A percentile compares a stretch with the other conserved stretches of the same genome.
Evolutionary conservation across 2,797 vertebrate species (phyloP).

Genomic region (Platalea minor): DNA sequence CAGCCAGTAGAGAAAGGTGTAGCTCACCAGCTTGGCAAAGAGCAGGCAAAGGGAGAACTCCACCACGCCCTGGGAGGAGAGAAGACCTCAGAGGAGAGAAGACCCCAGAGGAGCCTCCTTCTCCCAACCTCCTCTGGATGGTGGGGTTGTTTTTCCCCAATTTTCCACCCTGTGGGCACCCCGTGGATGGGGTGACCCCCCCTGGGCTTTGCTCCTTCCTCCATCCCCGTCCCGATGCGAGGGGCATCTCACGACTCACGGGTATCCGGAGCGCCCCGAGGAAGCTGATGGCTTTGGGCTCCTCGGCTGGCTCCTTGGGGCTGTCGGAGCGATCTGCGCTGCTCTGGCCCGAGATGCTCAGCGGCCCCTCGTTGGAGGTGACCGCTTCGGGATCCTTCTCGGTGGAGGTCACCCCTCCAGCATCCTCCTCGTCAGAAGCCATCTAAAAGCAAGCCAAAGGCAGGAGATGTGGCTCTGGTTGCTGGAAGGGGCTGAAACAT

Average conservation of each 20-base stretch:
- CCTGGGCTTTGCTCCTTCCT: background rate
- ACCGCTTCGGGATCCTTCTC: conserved; percentile 39
- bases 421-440: background rate
- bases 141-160: background rate
- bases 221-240: fast-evolving
- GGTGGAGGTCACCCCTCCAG: conserved; percentile 4
- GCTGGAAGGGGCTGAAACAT: background rate
- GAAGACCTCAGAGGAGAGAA: background rate
- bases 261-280: conserved; percentile 86
- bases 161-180: background rate
- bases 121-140: background rate
- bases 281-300: conserved; percentile 89
- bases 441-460: background rate
- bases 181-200: background rate
- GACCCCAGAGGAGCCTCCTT: background rate
- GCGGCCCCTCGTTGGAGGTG: background rate
- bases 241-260: conserved; percentile 73
- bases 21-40: conserved; percentile 97
- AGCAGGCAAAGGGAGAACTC: conserved; percentile 96
- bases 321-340: background rate
- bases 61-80: conserved; percentile 84
- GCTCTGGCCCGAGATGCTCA: background rate
- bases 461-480: background rate
- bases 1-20: conserved; percentile 98
- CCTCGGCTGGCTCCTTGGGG: conserved; percentile 50